These are phyloP conservation scores for Timandra comae DNA, from an alignment of 2,888 invertebrate genomes.

Conservation along the genomic window DNA sequence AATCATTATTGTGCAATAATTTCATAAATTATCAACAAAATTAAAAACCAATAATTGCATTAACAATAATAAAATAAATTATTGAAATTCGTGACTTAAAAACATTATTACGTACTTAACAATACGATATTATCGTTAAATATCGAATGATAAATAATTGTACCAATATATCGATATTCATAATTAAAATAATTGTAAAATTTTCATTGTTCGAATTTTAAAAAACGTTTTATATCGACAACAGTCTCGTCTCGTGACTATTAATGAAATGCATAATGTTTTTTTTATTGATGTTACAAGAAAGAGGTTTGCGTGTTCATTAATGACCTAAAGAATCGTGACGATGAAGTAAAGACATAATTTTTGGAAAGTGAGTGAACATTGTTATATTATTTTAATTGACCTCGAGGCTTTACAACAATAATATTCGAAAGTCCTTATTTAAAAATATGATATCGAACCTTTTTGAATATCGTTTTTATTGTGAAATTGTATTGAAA, in stretches of 20 bases:
- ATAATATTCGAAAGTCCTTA: too few relatives aligned
- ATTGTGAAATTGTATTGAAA: too few relatives aligned
- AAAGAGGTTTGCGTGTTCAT: constrained; percentile 2
- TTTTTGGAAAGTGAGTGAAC: constrained; percentile 45
- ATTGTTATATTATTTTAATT: constrained; percentile 29
- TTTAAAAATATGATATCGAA: too few relatives aligned
- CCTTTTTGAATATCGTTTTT: too few relatives aligned
- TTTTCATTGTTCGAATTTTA: constrained; percentile 42
- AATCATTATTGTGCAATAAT: too few relatives aligned
- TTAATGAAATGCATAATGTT: too few relatives aligned
- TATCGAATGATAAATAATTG: constrained; percentile 14
- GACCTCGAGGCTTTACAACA: constrained; percentile 3
- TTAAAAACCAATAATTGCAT: too few relatives aligned
- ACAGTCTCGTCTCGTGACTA: too few relatives aligned
- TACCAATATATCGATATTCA: constrained; percentile 30
- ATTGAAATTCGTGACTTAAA: too few relatives aligned
- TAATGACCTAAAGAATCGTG: constrained; percentile 34
- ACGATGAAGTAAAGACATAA: constrained; percentile 26
- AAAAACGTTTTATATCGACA: constrained; percentile 25
- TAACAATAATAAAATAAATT: too few relatives aligned
- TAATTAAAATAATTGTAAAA: constrained; percentile 30
- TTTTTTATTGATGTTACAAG: background rate
- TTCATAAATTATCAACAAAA: too few relatives aligned
- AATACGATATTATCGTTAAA: constrained; percentile 15
- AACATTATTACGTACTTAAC: too few relatives aligned